These are phyloP conservation scores for Trissolcus basalis DNA, from an alignment of 1,140 invertebrate species.

Conservation along the genomic window DNA sequence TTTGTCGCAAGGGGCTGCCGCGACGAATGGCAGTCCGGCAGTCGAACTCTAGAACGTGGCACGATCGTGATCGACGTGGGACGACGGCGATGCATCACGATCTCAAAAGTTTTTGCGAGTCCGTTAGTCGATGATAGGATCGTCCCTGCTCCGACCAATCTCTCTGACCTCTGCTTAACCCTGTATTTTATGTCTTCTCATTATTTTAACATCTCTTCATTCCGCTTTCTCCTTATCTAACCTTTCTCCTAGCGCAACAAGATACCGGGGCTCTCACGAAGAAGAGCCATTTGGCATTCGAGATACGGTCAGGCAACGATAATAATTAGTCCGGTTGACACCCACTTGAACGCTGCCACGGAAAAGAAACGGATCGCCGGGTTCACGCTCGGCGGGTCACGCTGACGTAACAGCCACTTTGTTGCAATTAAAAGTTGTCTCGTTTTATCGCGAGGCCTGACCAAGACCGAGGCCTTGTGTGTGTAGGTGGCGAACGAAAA, in stretches of 20 bases:
- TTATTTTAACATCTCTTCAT: constrained; percentile 63
- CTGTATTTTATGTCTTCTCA: constrained; percentile 63
- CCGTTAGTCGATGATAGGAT: constrained; percentile 73
- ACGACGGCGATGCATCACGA: constrained; percentile 65
- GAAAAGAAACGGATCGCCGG: constrained; percentile 55
- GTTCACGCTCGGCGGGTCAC: constrained; percentile 60
- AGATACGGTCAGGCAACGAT: constrained; percentile 53
- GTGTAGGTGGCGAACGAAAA: constrained; percentile 44
- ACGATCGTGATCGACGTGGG: constrained; percentile 66
- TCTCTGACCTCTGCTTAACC: constrained; percentile 60
- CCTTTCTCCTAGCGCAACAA: constrained; percentile 53
- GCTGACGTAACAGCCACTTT: constrained; percentile 58
- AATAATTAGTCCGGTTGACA: constrained; percentile 68
- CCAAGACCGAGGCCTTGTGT: constrained; percentile 28
- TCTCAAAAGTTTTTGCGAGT: constrained; percentile 67
- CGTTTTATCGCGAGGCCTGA: constrained; percentile 53
- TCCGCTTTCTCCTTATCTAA: constrained; percentile 55
- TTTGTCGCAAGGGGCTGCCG: constrained; percentile 52
- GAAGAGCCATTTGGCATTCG: constrained; percentile 61
- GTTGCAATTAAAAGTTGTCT: constrained; percentile 63
- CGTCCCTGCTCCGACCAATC: constrained; percentile 62
- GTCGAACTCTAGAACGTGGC: constrained; percentile 56
- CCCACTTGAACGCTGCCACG: constrained; percentile 53
- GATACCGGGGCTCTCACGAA: constrained; percentile 53
- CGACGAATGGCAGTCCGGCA: constrained; percentile 57